These are phyloP conservation scores for Schrankia costaestrigalis DNA, from an alignment of 2,888 invertebrate species.

Conservation along the genomic window DNA sequence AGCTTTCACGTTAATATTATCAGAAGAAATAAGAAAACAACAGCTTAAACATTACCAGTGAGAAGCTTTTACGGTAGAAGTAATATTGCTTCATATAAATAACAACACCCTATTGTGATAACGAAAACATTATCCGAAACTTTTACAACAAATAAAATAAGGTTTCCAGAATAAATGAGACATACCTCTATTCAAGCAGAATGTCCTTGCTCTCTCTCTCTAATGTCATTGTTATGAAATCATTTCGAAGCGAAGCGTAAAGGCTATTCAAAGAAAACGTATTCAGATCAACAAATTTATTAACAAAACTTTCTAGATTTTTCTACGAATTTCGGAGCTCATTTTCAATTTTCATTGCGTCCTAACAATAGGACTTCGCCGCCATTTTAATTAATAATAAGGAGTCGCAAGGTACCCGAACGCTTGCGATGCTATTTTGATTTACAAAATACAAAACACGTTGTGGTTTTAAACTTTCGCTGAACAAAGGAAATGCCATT, in stretches of 20 bases:
- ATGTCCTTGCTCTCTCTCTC: not conserved
- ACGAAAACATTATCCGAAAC: not conserved
- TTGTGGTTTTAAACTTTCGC: slow-evolving; percentile 14
- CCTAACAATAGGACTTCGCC: slow-evolving; percentile 11
- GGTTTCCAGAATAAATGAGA: not conserved
- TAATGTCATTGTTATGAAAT: not conserved
- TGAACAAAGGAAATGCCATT: slow-evolving; percentile 8
- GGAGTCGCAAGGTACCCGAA: slow-evolving; percentile 13
- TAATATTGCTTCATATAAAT: no score
- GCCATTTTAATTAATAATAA: slow-evolving; percentile 28
- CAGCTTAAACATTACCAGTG: no score
- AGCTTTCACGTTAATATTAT: no score
- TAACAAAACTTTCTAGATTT: slow-evolving; percentile 1
- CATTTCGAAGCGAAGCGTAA: not conserved
- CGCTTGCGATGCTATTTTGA: slow-evolving; percentile 15
- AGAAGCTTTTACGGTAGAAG: no score
- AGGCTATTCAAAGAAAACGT: not conserved
- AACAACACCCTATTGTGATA: not conserved
- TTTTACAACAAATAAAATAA: not conserved
- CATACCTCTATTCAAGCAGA: not conserved
- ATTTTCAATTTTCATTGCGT: not conserved
- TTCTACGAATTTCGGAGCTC: not conserved
- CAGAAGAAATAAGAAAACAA: no score
- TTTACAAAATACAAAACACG: slow-evolving; percentile 17
- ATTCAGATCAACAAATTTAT: no score